Base-by-base conservation (phyloP, 2,797 vertebrate genomes). In the Pseudocheirus occidentalis region DNA sequence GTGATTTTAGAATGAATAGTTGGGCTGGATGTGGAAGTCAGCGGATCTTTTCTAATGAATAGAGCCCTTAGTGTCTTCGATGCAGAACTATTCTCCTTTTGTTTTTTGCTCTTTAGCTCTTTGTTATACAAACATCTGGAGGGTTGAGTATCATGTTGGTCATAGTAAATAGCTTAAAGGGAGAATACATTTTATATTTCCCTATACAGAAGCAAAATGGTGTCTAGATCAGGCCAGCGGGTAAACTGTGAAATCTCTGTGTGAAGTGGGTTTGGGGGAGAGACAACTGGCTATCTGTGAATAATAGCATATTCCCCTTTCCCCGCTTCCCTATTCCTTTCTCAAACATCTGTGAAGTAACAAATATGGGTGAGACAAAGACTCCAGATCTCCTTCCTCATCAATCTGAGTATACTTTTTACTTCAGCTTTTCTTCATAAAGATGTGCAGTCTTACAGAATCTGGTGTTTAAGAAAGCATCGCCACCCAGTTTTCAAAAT, bases 61-160 rank as follows among this genome's bases (percentile, higher is more conserved):
- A 98, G 97, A 96, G 95, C 95, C 92, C 18, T 95, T 93, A 97
- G 97, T 98, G 96, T 98, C 96, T 97, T 97, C 0, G 0, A 90
- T 4, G 14, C 96, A 96, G 94, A 97, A 97, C 97, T 98, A 66
- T 96, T 95, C 89, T 96, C 95, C 95, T 97, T 98, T 97, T 97
- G 97, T 97, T 97, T 14, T 29, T 96, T 91, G 94, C 95, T 98
- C 98, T 98, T 98, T 97, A 94, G 97, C 94, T 96, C 97, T 98
- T 97, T 98, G 98, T 98, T 98, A 62, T 53, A 95, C 95, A 98
- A 98, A 97, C 97, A 98, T 98, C 98, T 98, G 97, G 96, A 98
- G 94, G 96, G 94, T 96, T n/a, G 92, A 97, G 97, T 66, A 55
- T 95, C 96, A 93, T 95, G 95, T 91, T 46, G 93, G 92, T 87